Percentiles rank a stretch among this genome's conserved stretches.
phyloP scores from a whole-genome alignment of 2,113 vertebrate genomes.

The Taxidea taxus region DNA sequence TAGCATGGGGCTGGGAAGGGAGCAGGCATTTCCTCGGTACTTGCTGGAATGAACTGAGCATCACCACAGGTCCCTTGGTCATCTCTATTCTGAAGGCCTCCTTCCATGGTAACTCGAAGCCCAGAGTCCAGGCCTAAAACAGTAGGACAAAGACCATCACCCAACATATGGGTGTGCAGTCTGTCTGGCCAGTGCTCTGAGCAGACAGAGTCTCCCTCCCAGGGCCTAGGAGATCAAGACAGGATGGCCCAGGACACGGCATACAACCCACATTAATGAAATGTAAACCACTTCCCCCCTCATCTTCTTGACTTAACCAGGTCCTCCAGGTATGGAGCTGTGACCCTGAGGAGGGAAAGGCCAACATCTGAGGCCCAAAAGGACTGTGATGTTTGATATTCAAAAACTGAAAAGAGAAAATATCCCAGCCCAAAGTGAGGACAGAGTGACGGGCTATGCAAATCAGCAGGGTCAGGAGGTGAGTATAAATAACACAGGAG shows the following conservation, averaged over 20 bases:
- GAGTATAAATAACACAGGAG: not conserved
- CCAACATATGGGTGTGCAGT: not conserved
- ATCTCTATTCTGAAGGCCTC: not conserved
- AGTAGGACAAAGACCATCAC: not conserved
- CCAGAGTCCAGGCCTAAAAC: not conserved
- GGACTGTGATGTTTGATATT: not conserved
- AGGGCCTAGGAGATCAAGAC: not conserved
- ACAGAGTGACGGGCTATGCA: rapidly evolving
- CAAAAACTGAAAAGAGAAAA: not conserved
- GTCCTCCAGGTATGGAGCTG: not conserved
- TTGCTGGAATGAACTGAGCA: not conserved
- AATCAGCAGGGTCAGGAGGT: not conserved
- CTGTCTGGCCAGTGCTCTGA: not conserved
- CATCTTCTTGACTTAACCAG: not conserved
- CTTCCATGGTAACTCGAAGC: not conserved
- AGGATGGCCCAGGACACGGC: not conserved
- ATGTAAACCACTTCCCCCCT: not conserved
- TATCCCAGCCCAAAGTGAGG: not conserved
- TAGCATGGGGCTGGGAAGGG: not conserved
- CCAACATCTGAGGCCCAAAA: not conserved
- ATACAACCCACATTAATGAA: not conserved
- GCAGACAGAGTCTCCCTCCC: not conserved
- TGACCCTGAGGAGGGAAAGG: not conserved
- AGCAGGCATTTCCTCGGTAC: not conserved
- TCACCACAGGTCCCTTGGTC: not conserved